A percentile compares a stretch with the other conserved stretches of the same genome.
phyloP scores from a whole-genome alignment of 2,113 vertebrate genomes.

The Kryptolebias marmoratus region DNA sequence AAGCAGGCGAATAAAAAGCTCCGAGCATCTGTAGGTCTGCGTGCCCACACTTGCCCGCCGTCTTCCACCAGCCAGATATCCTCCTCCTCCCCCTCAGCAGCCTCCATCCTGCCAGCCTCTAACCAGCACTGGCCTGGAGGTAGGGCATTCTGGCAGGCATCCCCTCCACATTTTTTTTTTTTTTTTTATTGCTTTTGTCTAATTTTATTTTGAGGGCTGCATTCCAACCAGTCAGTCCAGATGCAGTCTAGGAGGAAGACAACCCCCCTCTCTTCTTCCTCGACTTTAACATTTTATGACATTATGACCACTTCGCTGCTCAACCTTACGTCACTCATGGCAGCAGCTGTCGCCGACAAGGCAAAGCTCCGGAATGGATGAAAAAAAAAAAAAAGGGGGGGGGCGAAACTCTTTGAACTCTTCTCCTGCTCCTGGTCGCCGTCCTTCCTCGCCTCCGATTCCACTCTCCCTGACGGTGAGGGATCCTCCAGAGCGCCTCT shows the following conservation, averaged over 20 bases:
- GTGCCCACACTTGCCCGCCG: conserved; percentile 29
- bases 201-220: conserved; percentile 62
- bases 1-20: conserved; percentile 51
- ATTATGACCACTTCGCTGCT: conserved; percentile 34
- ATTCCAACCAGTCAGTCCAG: conserved; percentile 56
- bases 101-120: conserved; percentile 40
- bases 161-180: conserved; percentile 11
- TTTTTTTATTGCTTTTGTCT: conserved; percentile 34
- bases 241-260: conserved; percentile 28
- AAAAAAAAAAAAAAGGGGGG: neutral
- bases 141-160: conserved; percentile 52
- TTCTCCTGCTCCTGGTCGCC: neutral
- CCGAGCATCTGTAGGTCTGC: conserved; percentile 44
- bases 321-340: conserved; percentile 27
- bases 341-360: conserved; percentile 8
- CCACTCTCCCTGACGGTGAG: conserved; percentile 36
- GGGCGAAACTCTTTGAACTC: conserved; percentile 6
- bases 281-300: conserved; percentile 28
- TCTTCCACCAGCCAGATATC: conserved; percentile 35
- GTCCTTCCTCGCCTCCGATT: conserved; percentile 19
- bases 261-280: conserved; percentile 7
- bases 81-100: conserved; percentile 7
- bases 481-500: conserved; percentile 51
- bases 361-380: conserved; percentile 4
- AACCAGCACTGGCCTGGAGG: conserved; percentile 62